Base-by-base conservation (phyloP, 1,140 invertebrate genomes). In the Delia radicum region DNA sequence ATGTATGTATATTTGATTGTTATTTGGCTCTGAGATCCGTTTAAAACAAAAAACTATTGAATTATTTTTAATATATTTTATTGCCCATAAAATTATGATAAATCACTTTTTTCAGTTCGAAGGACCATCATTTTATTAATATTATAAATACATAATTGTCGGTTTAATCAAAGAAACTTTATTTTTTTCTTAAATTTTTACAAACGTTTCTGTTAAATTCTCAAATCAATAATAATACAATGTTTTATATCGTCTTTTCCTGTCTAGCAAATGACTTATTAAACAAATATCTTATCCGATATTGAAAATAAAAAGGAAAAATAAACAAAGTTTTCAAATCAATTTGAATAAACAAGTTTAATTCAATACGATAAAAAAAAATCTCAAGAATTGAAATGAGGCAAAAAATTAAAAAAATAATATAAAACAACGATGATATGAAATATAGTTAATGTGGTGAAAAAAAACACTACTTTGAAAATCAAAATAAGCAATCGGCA, bases 261-360 rank as follows among this genome's bases (percentile, higher is more conserved):
- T n/a, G 12, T 33, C 31, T 33, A 21, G n/a, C n/a, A n/a, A n/a
- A n/a, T n/a, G n/a, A n/a, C n/a, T 63, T 13, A 6, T 12, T 7
- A 24, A 7, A 63, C 12, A 63, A 4, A 63, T 6, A 63, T 63
- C 7, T 62, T 26, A 26, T 4, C 4, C 10, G 21, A 26, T 15
- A 65, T 28, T 13, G n/a, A 65, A 27, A 13, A 65, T 28, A 3
- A 28, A 65, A 27, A 13, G 0, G 29, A 65, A 29, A 65, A 29
- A n/a, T 28, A 72, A 72, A 72, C 31, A 72, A 72, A 29, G 7
- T 29, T 33, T 33, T 69, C 28, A 33, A 33, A 69, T 37, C 65
- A 72, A 71, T 37, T 71, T 31, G 37, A 26, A 46, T 42, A 18
- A 72, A 72, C 31, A 72, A 72, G 6, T 72, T 72, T 46, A 24